A percentile compares a stretch with the other conserved stretches of the same genome.
Evolutionary conservation across 2,113 vertebrate species (phyloP).

Genomic region (Deroptyus accipitrinus): DNA sequence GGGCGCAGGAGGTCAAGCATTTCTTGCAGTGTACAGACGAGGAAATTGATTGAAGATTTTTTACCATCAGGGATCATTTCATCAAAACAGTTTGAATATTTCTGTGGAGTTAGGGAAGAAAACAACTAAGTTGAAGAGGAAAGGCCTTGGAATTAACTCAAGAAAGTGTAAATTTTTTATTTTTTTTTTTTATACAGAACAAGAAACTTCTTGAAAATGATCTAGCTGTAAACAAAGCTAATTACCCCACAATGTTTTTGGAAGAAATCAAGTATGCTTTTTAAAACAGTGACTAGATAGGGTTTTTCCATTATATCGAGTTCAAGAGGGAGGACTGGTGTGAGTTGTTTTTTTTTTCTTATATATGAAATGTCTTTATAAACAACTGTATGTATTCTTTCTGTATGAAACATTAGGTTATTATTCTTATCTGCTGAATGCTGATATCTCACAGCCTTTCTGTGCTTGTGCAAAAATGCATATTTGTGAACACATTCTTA

Average conservation of each 20-base stretch:
- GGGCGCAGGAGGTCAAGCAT: neutral
- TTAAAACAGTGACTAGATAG: neutral
- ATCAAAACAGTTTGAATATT: constrained; percentile 9
- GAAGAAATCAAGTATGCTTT: neutral
- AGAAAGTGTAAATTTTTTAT: neutral
- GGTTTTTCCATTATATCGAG: neutral
- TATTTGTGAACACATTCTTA: neutral
- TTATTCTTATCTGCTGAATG: neutral
- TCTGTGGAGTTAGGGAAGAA: neutral
- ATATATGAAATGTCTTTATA: neutral
- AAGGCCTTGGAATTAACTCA: neutral
- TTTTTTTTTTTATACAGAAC: neutral
- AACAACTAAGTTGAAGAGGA: neutral
- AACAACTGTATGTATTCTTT: neutral
- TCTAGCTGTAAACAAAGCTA: neutral
- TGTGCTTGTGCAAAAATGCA: neutral
- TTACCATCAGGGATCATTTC: neutral
- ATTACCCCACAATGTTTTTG: neutral
- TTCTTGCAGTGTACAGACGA: neutral
- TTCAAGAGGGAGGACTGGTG: neutral
- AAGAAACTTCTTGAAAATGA: neutral
- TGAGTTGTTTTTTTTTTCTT: accelerated
- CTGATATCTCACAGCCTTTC: neutral
- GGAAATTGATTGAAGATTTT: constrained; percentile 5
- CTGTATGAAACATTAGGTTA: neutral